phyloP scores from a whole-genome alignment of 64 coral and sea anemone genomes.

The Exaiptasia diaphana region DNA sequence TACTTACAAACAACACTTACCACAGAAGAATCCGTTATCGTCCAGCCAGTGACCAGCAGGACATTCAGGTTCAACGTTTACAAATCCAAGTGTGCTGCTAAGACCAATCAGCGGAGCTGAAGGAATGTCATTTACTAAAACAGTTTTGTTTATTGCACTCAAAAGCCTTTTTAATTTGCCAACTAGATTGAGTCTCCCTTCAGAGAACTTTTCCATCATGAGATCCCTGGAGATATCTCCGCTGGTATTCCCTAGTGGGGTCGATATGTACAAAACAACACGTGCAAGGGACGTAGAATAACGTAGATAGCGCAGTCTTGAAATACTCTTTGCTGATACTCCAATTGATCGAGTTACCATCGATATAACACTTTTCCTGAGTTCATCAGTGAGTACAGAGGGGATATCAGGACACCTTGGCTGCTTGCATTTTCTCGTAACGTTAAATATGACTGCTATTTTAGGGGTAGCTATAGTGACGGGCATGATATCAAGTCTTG shows the following conservation, averaged over 20 bases:
- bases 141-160: not conserved
- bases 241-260: not conserved
- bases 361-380: not conserved
- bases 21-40: constrained; percentile 40
- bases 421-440: not conserved
- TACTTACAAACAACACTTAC: too few species aligned
- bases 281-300: not conserved
- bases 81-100: not conserved
- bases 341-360: not conserved
- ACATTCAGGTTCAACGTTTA: constrained; percentile 5
- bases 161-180: constrained; percentile 2
- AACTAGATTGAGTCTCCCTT: not conserved
- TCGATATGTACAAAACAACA: not conserved
- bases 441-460: constrained; percentile 15
- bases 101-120: not conserved
- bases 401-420: not conserved
- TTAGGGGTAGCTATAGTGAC: not conserved
- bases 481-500: constrained; percentile 24
- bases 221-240: not conserved
- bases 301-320: not conserved
- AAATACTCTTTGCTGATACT: not conserved
- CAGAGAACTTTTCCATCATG: not conserved
- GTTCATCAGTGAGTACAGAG: not conserved
- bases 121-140: not conserved
- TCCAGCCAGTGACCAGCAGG: not conserved